Evolutionary conservation across 2,113 vertebrate genomes (phyloP).

Genomic region (Desmodus rotundus): DNA sequence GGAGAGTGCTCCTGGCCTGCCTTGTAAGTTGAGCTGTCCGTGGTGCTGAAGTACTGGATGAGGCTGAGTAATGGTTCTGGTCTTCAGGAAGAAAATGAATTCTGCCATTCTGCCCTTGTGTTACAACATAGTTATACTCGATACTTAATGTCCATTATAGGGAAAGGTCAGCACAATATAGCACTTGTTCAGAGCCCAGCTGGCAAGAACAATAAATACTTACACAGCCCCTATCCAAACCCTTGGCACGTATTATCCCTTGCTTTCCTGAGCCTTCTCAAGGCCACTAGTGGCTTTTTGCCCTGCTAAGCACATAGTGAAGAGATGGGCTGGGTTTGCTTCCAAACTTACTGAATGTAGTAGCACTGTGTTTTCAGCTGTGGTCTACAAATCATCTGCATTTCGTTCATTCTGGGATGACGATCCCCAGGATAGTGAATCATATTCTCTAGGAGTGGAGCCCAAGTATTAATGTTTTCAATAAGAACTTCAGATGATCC

Average conservation of each 20-base stretch:
- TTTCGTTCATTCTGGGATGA: background rate
- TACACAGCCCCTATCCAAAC: conserved; percentile 64
- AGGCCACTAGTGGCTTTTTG: background rate
- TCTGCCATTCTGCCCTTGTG: conserved; percentile 78
- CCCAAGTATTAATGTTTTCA: background rate
- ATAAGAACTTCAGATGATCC: background rate
- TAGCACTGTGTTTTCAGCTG: background rate
- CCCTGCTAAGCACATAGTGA: background rate
- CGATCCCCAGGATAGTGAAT: background rate
- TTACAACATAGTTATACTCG: conserved; percentile 69
- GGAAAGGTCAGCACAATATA: conserved; percentile 78
- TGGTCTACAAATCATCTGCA: background rate
- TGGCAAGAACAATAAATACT: conserved; percentile 69
- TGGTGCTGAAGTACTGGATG: conserved; percentile 66
- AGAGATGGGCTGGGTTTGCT: background rate
- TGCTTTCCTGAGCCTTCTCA: conserved; percentile 10
- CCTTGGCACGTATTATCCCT: conserved; percentile 29
- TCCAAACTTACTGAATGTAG: background rate
- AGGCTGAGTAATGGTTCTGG: conserved; percentile 69
- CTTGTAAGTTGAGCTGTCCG: background rate
- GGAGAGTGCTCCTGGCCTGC: background rate
- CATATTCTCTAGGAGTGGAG: background rate
- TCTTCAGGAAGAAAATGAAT: conserved; percentile 80
- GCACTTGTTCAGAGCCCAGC: conserved; percentile 57
- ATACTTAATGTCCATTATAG: conserved; percentile 71